Evolutionary conservation across 1,140 invertebrate species (phyloP), one percentile per base, ranked within the genome.

Genomic region (Diorhabda carinulata): DNA sequence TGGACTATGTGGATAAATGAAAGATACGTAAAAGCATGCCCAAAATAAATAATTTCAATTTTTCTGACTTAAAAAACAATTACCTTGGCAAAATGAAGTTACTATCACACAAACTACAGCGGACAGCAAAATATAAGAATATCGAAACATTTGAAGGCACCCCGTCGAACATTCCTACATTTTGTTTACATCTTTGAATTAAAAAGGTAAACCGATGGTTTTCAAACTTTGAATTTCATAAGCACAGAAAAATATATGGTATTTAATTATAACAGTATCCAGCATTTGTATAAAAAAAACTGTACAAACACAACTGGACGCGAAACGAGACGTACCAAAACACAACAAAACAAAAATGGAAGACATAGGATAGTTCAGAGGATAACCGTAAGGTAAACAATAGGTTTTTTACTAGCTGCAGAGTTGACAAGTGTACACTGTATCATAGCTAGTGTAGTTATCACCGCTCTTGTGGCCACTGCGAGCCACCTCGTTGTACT

Each of bases 111-210:
- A 52, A 52, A 52, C n/a, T 6, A 52, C n/a, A 8, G 47, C 47
- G 6, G 6, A 52, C n/a, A 52, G n/a, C 47, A 52, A 52, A 52
- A 52, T 52, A 52, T 8, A 52, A 52, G 47, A 52, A n/a, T 52
- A 52, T 6, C 47, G 47, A 52, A 52, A 52, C 47, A 52, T 52
- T 52, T 52, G 47, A 52, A 52, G 47, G n/a, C 47, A 52, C 47
- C 47, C 47, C n/a, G n/a, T 52, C 6, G n/a, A 52, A 52, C 47
- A 52, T 52, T 52, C 47, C 47, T 52, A 52, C 47, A 8, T 52
- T 52, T 52, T 52, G 47, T 52, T 52, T 52, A 52, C 47, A 52
- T 52, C n/a, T 52, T 52, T n/a, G n/a, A 8, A 52, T 52, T 52
- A 8, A 25, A 25, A 25, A 25, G 25, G 25, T 25, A 25, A 25